phyloP scores from a whole-genome alignment of 2,113 vertebrate genomes.

The Narcine bancroftii region DNA sequence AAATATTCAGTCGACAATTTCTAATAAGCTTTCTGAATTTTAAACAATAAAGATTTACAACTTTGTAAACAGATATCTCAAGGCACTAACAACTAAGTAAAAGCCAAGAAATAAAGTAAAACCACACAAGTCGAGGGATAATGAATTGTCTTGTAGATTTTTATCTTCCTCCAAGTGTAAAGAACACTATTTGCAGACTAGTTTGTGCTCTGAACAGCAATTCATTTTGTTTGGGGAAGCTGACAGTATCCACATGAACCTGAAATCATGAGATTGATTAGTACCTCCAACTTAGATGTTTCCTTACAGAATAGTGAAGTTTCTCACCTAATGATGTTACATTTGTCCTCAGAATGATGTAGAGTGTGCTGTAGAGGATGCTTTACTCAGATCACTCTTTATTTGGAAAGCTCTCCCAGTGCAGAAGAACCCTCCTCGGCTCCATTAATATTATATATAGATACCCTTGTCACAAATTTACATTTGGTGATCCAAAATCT shows the following conservation, averaged over 20 bases:
- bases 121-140: slow-evolving; percentile 31
- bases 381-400: slow-evolving; percentile 74
- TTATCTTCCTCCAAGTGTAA: slow-evolving; percentile 22
- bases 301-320: slow-evolving; percentile 74
- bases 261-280: slow-evolving; percentile 75
- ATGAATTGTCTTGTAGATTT: slow-evolving; percentile 24
- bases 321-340: slow-evolving; percentile 82
- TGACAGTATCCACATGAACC: slow-evolving; percentile 72
- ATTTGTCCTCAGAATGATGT: slow-evolving; percentile 83
- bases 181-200: slow-evolving; percentile 38
- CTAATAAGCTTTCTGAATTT: background rate
- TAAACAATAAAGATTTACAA: slow-evolving; percentile 9
- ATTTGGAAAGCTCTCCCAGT: slow-evolving; percentile 72
- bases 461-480: slow-evolving; percentile 96
- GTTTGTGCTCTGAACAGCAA: slow-evolving; percentile 50
- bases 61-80: background rate
- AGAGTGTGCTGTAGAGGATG: slow-evolving; percentile 57
- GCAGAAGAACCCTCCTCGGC: slow-evolving; percentile 67
- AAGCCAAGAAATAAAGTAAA: background rate
- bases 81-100: slow-evolving; percentile 5
- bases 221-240: slow-evolving; percentile 59
- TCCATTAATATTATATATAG: slow-evolving; percentile 99
- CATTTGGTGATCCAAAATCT: slow-evolving; percentile 75
- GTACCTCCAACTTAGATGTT: slow-evolving; percentile 71
- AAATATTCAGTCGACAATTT: background rate